Evolutionary conservation across 2,888 invertebrate genomes (phyloP), one percentile per base, ranked within the genome.

Genomic region (Amiota communis): DNA sequence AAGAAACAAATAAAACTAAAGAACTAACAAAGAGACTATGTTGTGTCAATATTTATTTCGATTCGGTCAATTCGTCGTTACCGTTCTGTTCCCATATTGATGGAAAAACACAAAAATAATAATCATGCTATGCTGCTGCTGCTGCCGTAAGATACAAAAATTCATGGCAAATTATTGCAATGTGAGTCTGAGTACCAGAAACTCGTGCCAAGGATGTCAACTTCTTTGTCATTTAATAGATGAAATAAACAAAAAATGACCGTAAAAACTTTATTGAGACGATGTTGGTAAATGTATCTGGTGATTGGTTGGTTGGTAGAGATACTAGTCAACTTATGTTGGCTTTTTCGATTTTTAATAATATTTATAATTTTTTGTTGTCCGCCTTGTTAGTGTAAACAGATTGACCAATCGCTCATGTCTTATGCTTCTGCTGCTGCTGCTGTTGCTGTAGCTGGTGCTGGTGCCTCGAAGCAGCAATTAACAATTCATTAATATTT

Each of bases 151-250:
- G 36, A 36, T 71, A 20, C 49, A 36, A 56, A 53, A 70, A 70
- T 61, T 70, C 61, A 57, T 49, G 74, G 74, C 46, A 68, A 72
- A 67, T 72, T 70, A 59, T 75, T 76, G 77, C 75, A 77, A 36
- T 36, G 36, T 36, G 36, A 36, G 2, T 36, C 6, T 36, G 36
- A 36, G 56, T 65, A 51, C 48, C 72, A 64, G 78, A 80, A 79
- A 77, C 81, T 75, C 77, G 79, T 85, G 83, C 84, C 85, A 85
- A 86, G 85, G 85, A 86, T 86, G 84, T 85, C 85, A 85, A 85
- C 85, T 85, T 86, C 84, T 85, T 80, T 77, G 72, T 53, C 23
- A 17, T 36, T 2, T 69, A 23, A 48, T n/a, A 61, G 36, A 72
- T 51, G 68, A 67, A 72, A 61, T 72, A 61, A 72, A n/a, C n/a